Percentiles rank a stretch among this genome's conserved stretches.
phyloP scores from a whole-genome alignment of 1,140 invertebrate genomes.

The Drusus annulatus region DNA sequence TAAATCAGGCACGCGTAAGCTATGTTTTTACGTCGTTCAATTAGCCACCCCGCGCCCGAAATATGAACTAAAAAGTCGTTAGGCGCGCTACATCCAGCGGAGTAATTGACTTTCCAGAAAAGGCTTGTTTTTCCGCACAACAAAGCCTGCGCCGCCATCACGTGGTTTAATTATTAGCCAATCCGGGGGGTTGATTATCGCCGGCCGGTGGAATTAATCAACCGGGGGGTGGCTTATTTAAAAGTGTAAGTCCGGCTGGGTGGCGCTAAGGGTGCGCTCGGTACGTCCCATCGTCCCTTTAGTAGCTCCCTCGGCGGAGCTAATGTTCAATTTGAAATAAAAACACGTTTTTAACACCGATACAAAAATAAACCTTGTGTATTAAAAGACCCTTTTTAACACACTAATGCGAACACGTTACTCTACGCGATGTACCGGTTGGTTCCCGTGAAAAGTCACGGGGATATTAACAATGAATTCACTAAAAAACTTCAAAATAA shows the following conservation, averaged over 20 bases:
- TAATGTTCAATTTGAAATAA: conserved; percentile 15
- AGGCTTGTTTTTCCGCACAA: conserved; percentile 19
- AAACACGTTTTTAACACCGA: no score
- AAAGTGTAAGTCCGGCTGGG: conserved; percentile 13
- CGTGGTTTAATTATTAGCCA: conserved; percentile 53
- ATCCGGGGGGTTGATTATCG: conserved; percentile 53
- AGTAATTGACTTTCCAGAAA: conserved; percentile 31
- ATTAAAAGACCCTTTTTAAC: no score
- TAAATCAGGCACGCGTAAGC: no score
- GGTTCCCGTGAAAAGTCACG: no score
- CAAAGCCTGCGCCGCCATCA: conserved; percentile 41
- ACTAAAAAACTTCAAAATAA: no score
- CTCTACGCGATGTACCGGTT: no score
- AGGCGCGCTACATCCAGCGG: conserved; percentile 1
- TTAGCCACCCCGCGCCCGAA: background rate
- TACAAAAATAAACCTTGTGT: no score
- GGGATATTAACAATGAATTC: no score
- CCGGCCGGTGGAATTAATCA: conserved; percentile 54
- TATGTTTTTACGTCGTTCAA: no score
- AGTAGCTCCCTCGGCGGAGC: conserved; percentile 6
- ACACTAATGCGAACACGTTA: no score
- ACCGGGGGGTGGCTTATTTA: conserved; percentile 25
- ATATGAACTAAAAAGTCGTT: conserved; percentile 26
- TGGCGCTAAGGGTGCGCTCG: background rate
- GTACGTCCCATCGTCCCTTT: conserved; percentile 18